Conservation (phyloP, 2,888 invertebrate species). For the Hydroisotoma schaefferi region DNA sequence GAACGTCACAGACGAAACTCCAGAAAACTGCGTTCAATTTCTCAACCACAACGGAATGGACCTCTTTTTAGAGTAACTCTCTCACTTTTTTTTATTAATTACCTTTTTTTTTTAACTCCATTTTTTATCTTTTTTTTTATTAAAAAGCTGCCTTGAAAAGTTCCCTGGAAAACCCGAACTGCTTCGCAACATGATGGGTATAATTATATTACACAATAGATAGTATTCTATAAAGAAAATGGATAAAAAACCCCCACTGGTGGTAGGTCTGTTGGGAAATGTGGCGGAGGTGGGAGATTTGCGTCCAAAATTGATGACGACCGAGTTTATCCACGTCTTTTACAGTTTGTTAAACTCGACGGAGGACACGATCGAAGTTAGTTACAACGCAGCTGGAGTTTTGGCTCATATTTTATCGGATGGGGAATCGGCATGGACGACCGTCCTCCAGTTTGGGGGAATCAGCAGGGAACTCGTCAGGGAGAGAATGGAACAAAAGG, state of each 20-base stretch:
- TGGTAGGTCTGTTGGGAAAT: conserved; percentile 69
- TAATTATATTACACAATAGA: not conserved
- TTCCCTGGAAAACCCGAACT: conserved; percentile 87
- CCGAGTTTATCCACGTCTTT: conserved; percentile 79
- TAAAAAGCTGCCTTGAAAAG: conserved; percentile 79
- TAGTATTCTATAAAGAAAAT: not conserved
- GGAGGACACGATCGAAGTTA: conserved; percentile 92
- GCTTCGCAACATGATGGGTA: conserved; percentile 95
- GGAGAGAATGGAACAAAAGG: conserved; percentile 71
- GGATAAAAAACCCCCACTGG: not conserved
- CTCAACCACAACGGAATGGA: conserved; percentile 84
- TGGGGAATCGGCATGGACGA: conserved; percentile 77
- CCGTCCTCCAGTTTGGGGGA: conserved; percentile 66
- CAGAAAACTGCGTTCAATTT: conserved; percentile 87
- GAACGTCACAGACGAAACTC: conserved; percentile 94
- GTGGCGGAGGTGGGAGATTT: conserved; percentile 88
- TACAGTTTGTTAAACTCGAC: conserved; percentile 76
- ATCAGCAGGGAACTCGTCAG: conserved; percentile 68
- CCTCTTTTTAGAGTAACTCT: conserved; percentile 76
- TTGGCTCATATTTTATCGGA: conserved; percentile 93
- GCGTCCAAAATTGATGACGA: conserved; percentile 76
- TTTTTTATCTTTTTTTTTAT: too few relatives aligned
- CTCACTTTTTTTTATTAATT: too few relatives aligned
- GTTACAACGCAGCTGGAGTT: conserved; percentile 94
- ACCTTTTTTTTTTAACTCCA: too few relatives aligned